Conservation (phyloP, 2,113 vertebrate species). For the Canis aureus region DNA sequence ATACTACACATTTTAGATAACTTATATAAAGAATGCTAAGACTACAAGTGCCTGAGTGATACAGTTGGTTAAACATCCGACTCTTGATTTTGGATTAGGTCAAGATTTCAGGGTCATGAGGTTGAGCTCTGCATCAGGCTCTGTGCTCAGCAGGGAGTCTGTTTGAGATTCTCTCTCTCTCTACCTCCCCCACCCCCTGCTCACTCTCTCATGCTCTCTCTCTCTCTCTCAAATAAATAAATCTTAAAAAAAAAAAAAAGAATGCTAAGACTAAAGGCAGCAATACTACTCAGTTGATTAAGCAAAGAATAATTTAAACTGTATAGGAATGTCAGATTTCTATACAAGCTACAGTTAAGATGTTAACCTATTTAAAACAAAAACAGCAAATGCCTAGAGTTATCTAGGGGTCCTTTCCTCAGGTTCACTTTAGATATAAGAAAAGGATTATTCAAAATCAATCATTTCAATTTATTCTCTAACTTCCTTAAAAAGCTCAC, state of each 20-base stretch:
- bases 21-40: neutral
- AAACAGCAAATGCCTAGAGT: neutral
- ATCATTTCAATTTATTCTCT: neutral
- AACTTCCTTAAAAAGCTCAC: neutral
- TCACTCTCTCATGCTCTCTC: neutral
- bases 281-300: neutral
- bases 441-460: slow-evolving; percentile 7
- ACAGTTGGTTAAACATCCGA: neutral
- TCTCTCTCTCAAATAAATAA: neutral
- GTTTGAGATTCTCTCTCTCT: neutral
- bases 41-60: neutral
- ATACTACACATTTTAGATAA: neutral
- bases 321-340: neutral
- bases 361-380: neutral
- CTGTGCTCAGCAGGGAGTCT: neutral
- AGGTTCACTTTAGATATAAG: slow-evolving; percentile 26
- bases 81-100: too few species aligned
- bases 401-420: neutral
- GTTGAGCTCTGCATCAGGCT: neutral
- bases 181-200: neutral
- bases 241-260: neutral
- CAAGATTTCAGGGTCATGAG: too few species aligned
- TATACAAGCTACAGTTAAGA: neutral
- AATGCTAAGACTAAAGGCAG: neutral
- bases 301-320: neutral